Conservation (phyloP, 2,888 invertebrate species). For the Phyllotreta striolata region DNA sequence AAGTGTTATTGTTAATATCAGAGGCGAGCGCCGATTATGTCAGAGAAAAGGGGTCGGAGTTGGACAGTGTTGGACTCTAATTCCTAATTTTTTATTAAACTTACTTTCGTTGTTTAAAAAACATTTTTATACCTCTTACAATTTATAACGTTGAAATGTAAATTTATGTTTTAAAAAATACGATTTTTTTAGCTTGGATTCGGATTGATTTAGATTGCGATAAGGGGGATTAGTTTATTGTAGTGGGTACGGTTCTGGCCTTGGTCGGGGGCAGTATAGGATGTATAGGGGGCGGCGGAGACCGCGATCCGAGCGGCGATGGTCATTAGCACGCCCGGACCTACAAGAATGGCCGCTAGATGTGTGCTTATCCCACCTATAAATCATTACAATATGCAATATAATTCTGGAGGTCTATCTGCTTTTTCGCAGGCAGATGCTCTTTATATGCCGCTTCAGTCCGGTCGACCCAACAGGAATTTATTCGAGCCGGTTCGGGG, state of each 20-base stretch:
- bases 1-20: constrained; percentile 64
- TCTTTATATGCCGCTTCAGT: constrained; percentile 56
- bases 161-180: no score
- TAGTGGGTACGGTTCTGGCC: constrained; percentile 5
- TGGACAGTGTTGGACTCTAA: constrained; percentile 16
- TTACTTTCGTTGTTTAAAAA: background rate
- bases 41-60: constrained; percentile 47
- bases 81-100: background rate
- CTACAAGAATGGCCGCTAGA: constrained; percentile 62
- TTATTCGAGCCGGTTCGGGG: no score
- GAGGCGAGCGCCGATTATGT: constrained; percentile 59
- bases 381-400: constrained; percentile 65
- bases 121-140: background rate
- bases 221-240: no score
- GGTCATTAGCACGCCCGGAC: constrained; percentile 63
- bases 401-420: constrained; percentile 63
- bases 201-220: no score
- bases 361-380: constrained; percentile 63
- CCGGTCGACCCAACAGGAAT: constrained; percentile 21
- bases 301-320: constrained; percentile 61
- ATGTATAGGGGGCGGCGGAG: constrained; percentile 43
- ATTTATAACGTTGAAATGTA: no score
- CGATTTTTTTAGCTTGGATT: no score
- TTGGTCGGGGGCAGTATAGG: constrained; percentile 41
- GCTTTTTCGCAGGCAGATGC: constrained; percentile 63